A percentile compares a stretch with the other conserved stretches of the same genome.
These are phyloP conservation scores for Palythoa heliodiscus DNA, from an alignment of 92 coral and sea anemone genomes.

Conservation along the genomic window DNA sequence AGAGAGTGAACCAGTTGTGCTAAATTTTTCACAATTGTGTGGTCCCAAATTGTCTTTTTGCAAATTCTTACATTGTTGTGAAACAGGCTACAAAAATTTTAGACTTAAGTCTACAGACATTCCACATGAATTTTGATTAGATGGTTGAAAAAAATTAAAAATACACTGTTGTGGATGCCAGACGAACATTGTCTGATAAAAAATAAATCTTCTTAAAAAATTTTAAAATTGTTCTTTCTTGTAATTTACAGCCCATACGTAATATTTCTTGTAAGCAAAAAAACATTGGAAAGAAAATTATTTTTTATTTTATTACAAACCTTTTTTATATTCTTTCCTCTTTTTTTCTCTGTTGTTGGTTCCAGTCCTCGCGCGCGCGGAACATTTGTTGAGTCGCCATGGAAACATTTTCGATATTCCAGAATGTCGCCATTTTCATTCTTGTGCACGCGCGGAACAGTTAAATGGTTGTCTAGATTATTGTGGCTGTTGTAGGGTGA, in stretches of 20 bases:
- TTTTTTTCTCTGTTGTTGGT: constrained; percentile 18
- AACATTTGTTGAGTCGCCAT: constrained; percentile 41
- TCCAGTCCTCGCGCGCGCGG: constrained; percentile 24
- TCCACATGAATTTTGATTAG: too few species aligned
- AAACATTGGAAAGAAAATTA: too few species aligned
- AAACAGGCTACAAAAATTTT: too few species aligned
- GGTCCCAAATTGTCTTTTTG: background rate
- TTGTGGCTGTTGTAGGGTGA: background rate
- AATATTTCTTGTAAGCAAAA: too few species aligned
- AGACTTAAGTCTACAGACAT: too few species aligned
- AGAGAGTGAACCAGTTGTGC: background rate
- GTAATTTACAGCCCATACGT: too few species aligned
- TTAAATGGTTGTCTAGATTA: constrained; percentile 50
- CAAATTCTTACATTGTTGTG: too few species aligned
- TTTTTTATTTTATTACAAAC: too few species aligned
- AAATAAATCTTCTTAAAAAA: background rate
- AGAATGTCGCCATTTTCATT: constrained; percentile 49
- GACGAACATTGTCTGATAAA: background rate
- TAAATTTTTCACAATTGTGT: background rate
- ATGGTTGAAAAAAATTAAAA: too few species aligned
- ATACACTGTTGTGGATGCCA: background rate
- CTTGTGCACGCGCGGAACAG: constrained; percentile 49
- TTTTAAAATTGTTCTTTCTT: too few species aligned
- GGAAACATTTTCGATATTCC: constrained; percentile 50
- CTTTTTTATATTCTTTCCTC: background rate